Percentiles rank a stretch among this genome's conserved stretches.
These are phyloP conservation scores for Tupaia chinensis DNA, from an alignment of 2,113 vertebrate genomes.

Conservation along the genomic window DNA sequence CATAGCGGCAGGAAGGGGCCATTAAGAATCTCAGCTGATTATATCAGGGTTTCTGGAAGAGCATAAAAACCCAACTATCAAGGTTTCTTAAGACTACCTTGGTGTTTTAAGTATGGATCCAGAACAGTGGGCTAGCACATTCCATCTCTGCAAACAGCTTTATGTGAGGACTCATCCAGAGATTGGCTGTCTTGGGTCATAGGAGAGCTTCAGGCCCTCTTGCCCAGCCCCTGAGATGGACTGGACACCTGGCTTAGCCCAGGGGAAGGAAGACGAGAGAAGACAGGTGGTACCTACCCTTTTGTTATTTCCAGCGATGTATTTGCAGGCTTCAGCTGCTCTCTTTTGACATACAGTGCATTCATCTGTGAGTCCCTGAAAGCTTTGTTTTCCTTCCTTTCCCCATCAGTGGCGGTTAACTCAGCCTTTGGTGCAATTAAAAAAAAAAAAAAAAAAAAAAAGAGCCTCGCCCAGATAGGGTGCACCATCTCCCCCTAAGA, in stretches of 20 bases:
- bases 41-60: background rate
- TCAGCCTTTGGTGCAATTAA: background rate
- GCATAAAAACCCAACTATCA: background rate
- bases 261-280: background rate
- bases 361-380: background rate
- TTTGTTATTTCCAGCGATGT: background rate
- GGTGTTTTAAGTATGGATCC: background rate
- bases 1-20: fast-evolving
- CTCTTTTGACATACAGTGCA: background rate
- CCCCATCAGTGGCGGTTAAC: background rate
- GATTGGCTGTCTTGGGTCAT: background rate
- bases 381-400: background rate
- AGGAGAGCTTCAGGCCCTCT: background rate
- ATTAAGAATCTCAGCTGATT: background rate
- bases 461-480: background rate
- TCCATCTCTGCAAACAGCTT: background rate
- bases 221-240: background rate
- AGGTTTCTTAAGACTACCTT: background rate
- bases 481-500: background rate
- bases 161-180: background rate
- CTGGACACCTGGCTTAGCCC: background rate
- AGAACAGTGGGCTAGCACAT: background rate
- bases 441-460: background rate
- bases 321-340: background rate
- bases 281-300: background rate